Conservation (phyloP, 2,113 vertebrate genomes). For the Pitta sordida region DNA sequence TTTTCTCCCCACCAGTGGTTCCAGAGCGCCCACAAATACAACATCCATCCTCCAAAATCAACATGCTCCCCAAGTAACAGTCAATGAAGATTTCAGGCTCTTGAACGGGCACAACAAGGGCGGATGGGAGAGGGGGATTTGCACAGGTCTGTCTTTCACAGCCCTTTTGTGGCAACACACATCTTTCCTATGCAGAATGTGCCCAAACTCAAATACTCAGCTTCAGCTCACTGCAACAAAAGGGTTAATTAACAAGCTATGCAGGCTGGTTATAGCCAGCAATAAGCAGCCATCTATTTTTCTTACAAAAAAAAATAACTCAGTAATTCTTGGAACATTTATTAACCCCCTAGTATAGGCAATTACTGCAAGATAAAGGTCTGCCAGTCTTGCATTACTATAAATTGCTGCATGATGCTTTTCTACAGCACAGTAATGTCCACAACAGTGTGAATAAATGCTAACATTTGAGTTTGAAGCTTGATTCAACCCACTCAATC, state of each 20-base stretch:
- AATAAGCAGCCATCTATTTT: constrained; percentile 42
- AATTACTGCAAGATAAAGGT: constrained; percentile 66
- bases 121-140: neutral
- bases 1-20: neutral
- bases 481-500: neutral
- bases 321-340: constrained; percentile 66
- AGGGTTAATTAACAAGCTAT: constrained; percentile 58
- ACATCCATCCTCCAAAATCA: neutral
- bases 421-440: constrained; percentile 42
- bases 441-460: constrained; percentile 44
- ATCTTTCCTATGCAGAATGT: fast-evolving
- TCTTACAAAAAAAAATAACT: constrained; percentile 47
- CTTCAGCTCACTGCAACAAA: neutral
- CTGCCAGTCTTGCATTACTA: constrained; percentile 67
- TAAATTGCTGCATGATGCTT: constrained; percentile 58
- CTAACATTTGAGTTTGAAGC: constrained; percentile 48
- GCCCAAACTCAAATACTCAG: neutral
- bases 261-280: constrained; percentile 1
- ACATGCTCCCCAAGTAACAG: neutral
- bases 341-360: constrained; percentile 63
- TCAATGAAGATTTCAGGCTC: neutral
- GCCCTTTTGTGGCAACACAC: neutral
- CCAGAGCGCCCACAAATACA: fast-evolving
- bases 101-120: fast-evolving
- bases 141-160: neutral